Conservation (phyloP, 2,797 vertebrate genomes). For the Pseudomugil tenellus region DNA sequence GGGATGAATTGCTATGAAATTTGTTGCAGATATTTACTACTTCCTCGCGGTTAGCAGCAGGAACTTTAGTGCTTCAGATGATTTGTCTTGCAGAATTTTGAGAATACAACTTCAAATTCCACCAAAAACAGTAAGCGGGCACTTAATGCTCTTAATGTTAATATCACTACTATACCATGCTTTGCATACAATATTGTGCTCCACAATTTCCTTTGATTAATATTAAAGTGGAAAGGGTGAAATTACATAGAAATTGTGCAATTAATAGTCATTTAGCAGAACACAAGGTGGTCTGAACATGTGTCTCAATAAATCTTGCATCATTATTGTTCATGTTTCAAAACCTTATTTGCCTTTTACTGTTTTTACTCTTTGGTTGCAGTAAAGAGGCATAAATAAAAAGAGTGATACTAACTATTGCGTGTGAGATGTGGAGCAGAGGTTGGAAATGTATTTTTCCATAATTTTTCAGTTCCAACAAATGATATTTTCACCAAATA, state of each 20-base stretch:
- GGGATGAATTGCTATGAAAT: background rate
- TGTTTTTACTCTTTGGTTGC: background rate
- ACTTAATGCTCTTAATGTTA: background rate
- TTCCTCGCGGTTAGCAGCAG: background rate
- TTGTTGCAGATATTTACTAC: background rate
- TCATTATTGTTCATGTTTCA: too few relatives aligned
- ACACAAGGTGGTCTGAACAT: background rate
- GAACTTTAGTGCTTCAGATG: background rate
- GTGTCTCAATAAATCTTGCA: slow-evolving; percentile 38
- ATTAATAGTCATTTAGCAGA: background rate
- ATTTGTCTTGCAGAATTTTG: background rate
- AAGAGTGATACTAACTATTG: background rate
- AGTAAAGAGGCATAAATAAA: background rate
- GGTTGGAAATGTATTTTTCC: background rate
- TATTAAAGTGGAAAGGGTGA: background rate
- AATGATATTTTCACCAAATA: background rate
- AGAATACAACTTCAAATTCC: background rate
- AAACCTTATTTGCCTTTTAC: background rate
- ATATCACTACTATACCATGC: background rate
- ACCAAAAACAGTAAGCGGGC: background rate
- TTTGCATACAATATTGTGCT: background rate
- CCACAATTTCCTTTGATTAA: background rate
- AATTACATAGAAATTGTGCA: background rate
- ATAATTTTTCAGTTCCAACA: background rate
- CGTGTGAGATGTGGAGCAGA: background rate